A percentile compares a stretch with the other conserved stretches of the same genome.
Conservation (phyloP, 2,888 invertebrate species). For the Vanessa cardui region DNA sequence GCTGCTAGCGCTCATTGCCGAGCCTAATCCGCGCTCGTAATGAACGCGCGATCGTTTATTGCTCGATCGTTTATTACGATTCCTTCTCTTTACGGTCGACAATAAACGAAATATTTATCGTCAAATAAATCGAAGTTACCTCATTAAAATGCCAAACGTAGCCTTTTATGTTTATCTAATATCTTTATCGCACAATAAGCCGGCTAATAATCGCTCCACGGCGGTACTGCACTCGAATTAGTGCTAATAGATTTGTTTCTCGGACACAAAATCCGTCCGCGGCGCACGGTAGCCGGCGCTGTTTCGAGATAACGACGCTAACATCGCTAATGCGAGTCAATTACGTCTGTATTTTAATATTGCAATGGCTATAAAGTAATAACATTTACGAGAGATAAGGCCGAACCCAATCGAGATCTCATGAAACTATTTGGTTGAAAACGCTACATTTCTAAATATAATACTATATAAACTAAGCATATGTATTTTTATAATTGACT, state of each 20-base stretch:
- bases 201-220: neutral
- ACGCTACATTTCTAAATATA: too few species aligned
- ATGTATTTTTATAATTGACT: too few species aligned
- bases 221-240: neutral
- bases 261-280: neutral
- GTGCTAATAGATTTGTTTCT: slow-evolving; percentile 9
- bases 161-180: slow-evolving; percentile 7
- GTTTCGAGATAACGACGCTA: neutral
- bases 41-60: neutral
- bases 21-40: neutral
- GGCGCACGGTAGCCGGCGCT: neutral
- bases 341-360: neutral
- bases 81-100: slow-evolving; percentile 2
- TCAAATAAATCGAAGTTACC: neutral
- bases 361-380: neutral
- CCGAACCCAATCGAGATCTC: neutral
- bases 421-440: too few species aligned
- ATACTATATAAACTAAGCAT: too few species aligned
- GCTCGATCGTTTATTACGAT: neutral
- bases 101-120: slow-evolving; percentile 7
- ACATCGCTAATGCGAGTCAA: slow-evolving; percentile 2
- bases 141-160: slow-evolving; percentile 4
- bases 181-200: slow-evolving; percentile 4
- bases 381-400: neutral
- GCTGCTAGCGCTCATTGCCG: neutral